These are phyloP conservation scores for Campylomormyrus tamandua DNA, from an alignment of 2,113 vertebrate genomes.

Conservation along the genomic window DNA sequence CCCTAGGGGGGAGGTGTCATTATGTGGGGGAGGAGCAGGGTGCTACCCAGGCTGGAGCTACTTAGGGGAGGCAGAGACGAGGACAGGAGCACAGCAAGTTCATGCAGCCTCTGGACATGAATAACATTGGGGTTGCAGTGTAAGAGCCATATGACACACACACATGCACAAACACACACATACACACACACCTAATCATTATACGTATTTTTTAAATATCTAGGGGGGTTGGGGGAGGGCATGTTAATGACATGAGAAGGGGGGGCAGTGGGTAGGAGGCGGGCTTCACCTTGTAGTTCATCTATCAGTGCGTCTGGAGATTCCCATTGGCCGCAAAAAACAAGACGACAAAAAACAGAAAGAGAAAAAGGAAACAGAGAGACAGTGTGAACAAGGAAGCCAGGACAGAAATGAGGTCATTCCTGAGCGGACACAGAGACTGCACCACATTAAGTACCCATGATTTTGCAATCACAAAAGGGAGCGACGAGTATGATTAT, in stretches of 20 bases:
- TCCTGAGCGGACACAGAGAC: neutral
- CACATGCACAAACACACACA: neutral
- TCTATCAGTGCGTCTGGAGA: conserved; percentile 25
- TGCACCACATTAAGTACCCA: neutral
- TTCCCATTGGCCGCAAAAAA: conserved; percentile 24
- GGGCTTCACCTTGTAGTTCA: conserved; percentile 26
- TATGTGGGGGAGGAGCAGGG: neutral
- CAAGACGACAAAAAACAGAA: neutral
- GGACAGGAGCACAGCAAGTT: neutral
- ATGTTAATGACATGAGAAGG: neutral
- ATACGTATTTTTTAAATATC: neutral
- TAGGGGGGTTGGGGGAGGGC: neutral
- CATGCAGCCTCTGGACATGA: neutral
- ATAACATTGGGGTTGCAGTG: neutral
- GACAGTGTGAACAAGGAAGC: neutral
- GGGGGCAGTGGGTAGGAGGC: neutral
- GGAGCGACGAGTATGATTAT: neutral
- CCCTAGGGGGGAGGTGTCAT: neutral
- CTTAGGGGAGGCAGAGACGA: neutral
- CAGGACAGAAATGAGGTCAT: neutral
- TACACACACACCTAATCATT: neutral
- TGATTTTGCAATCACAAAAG: neutral
- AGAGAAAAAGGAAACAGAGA: neutral
- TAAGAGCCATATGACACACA: neutral
- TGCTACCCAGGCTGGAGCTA: neutral